phyloP scores from a whole-genome alignment of 2,113 vertebrate species.

The Mellivora capensis region DNA sequence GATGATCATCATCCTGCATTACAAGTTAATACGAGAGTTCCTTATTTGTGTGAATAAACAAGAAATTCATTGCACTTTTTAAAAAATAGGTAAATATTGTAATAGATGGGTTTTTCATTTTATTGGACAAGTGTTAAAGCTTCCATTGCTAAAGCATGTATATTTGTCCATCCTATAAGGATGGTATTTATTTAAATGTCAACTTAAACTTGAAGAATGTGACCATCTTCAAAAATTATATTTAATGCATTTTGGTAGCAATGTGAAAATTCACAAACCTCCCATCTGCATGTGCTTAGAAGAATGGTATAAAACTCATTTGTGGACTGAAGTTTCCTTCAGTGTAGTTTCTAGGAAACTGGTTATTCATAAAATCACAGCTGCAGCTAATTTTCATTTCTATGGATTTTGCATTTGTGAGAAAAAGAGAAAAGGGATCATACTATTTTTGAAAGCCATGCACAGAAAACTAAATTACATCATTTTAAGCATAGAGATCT shows the following conservation, averaged over 20 bases:
- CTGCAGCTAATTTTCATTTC: conserved; percentile 76
- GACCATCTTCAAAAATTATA: conserved; percentile 9
- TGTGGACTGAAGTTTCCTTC: conserved; percentile 53
- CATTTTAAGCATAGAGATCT: conserved; percentile 54
- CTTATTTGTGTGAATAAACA: neutral
- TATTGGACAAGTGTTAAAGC: neutral
- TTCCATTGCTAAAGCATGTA: neutral
- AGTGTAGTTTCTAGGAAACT: conserved; percentile 73
- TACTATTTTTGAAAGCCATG: conserved; percentile 69
- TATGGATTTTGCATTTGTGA: conserved; percentile 66
- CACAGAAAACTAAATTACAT: conserved; percentile 54
- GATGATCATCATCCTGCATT: neutral
- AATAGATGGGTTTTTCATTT: neutral
- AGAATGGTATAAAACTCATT: conserved; percentile 36
- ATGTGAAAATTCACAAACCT: neutral
- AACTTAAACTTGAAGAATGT: conserved; percentile 1
- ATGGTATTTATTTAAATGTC: neutral
- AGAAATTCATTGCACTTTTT: neutral
- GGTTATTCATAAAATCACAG: conserved; percentile 74
- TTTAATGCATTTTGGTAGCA: conserved; percentile 31
- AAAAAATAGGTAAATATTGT: neutral
- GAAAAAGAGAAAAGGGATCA: conserved; percentile 56
- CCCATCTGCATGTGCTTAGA: conserved; percentile 39
- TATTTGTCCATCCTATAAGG: neutral
- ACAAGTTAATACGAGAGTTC: neutral